Percentiles rank a stretch among this genome's conserved stretches.
These are phyloP conservation scores for Eupristina koningsbergeri DNA, from an alignment of 1,140 invertebrate species.

Conservation along the genomic window DNA sequence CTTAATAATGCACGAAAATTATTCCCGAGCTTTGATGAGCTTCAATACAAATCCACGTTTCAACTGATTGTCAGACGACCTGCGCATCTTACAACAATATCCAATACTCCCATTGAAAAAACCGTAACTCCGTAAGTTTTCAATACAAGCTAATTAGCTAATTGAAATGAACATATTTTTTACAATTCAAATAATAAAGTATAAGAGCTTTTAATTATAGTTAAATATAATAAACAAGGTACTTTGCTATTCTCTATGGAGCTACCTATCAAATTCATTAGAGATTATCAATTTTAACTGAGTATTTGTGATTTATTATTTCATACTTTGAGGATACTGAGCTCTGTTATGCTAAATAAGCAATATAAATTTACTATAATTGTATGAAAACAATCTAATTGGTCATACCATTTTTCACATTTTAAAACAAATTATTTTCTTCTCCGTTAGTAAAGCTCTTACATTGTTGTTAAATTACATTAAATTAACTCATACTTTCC, in stretches of 20 bases:
- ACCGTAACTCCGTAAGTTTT: conserved; percentile 77
- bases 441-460: not conserved
- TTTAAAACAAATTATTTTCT: not conserved
- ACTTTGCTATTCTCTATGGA: no score
- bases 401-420: not conserved
- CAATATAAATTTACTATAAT: not conserved
- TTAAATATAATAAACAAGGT: no score
- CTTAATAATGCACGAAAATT: conserved; percentile 86
- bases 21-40: conserved; percentile 96
- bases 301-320: not conserved
- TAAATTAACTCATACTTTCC: not conserved
- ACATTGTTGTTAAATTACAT: not conserved
- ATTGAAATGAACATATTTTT: no score
- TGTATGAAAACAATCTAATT: not conserved
- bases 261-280: not conserved
- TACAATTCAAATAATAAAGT: no score
- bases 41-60: conserved; percentile 84
- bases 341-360: not conserved
- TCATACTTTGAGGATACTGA: not conserved
- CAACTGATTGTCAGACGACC: conserved; percentile 78
- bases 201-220: no score
- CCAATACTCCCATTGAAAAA: conserved; percentile 77
- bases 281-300: not conserved
- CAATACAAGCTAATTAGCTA: not conserved
- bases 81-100: conserved; percentile 75